Evolutionary conservation across 2,797 vertebrate species (phyloP).

Genomic region (Pseudochaenichthys georgianus): DNA sequence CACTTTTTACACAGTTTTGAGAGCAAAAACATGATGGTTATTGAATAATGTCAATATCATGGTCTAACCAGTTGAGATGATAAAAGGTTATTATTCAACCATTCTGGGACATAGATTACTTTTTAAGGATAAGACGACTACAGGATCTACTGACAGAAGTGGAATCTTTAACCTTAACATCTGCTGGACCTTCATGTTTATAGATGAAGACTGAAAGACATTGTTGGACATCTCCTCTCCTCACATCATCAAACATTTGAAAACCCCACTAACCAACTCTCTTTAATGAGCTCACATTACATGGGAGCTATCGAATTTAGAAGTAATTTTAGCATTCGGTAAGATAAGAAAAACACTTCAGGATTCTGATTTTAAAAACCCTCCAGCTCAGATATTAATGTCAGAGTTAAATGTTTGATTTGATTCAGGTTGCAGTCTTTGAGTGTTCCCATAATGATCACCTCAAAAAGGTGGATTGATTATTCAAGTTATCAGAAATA

Average conservation of each 20-base stretch:
- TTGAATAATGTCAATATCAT: background rate
- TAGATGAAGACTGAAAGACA: background rate
- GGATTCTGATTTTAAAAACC: conserved; percentile 1
- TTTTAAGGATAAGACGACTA: conserved; percentile 2
- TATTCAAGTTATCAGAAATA: conserved; percentile 1
- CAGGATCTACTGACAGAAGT: background rate
- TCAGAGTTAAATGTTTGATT: conserved; percentile 25
- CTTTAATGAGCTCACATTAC: background rate
- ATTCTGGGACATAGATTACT: conserved; percentile 15
- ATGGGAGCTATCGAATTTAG: background rate
- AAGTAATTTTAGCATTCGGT: background rate
- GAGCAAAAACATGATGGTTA: conserved; percentile 11
- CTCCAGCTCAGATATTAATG: background rate
- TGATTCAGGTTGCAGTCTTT: background rate
- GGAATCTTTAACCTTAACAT: background rate
- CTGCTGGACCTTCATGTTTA: too few species aligned
- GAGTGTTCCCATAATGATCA: conserved; percentile 10
- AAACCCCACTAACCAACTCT: background rate
- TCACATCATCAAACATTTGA: background rate
- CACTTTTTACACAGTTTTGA: conserved; percentile 3
- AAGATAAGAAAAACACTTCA: conserved; percentile 1
- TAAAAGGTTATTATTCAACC: conserved; percentile 27
- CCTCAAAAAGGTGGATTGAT: background rate
- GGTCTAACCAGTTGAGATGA: conserved; percentile 30
- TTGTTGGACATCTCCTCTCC: background rate